Conservation (phyloP, 2,888 invertebrate genomes). For the Drosophila greeni region DNA sequence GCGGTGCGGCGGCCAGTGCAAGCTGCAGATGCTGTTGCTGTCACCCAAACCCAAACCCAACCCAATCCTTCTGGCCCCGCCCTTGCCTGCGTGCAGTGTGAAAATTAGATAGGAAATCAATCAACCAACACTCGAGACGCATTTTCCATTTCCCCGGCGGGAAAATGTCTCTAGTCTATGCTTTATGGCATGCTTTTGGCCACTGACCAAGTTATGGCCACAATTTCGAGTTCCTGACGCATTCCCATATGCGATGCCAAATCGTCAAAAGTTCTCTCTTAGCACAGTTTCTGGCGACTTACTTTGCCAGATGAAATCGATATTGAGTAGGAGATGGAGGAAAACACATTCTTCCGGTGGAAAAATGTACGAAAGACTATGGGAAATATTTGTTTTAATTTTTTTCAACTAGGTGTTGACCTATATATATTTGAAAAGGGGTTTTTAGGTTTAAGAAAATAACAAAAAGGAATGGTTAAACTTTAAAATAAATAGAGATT, state of each 20-base stretch:
- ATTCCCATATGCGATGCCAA: constrained; percentile 19
- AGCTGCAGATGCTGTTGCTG: constrained; percentile 44
- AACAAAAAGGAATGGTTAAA: neutral
- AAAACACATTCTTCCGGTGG: constrained; percentile 3
- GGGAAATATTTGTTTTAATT: neutral
- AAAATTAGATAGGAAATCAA: constrained; percentile 51
- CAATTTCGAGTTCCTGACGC: constrained; percentile 17
- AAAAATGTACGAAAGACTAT: neutral
- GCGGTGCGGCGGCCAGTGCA: constrained; percentile 49
- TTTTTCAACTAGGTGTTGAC: constrained; percentile 10
- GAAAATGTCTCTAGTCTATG: too few species aligned
- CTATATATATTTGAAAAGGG: neutral
- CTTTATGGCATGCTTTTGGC: constrained; percentile 13
- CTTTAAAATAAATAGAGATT: neutral
- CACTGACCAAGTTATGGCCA: constrained; percentile 29
- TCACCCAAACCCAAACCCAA: constrained; percentile 1
- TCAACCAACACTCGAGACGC: constrained; percentile 30
- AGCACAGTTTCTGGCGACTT: constrained; percentile 14
- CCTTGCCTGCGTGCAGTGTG: constrained; percentile 37
- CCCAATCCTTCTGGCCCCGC: neutral
- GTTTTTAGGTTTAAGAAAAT: neutral
- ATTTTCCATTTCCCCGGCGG: constrained; percentile 13
- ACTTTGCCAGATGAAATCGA: constrained; percentile 29
- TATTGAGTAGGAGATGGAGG: constrained; percentile 4
- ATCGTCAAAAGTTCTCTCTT: constrained; percentile 24